Conservation (phyloP, 2,113 vertebrate species). For the Sebastes schlegelii region DNA sequence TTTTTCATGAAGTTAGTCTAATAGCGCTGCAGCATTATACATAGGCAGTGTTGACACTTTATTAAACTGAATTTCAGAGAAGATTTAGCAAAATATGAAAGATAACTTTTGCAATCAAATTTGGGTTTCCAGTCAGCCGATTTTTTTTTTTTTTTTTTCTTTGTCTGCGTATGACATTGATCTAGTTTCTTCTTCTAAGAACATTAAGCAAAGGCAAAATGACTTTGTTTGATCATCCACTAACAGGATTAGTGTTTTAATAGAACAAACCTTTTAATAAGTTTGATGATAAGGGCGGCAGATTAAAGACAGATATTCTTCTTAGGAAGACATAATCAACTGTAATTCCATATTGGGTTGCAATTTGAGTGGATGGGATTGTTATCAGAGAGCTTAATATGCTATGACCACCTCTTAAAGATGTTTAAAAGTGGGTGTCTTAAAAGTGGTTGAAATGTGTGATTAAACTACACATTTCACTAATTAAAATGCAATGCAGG, state of each 20-base stretch:
- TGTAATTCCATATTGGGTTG: constrained; percentile 43
- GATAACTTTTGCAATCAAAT: constrained; percentile 1
- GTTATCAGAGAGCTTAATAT: constrained; percentile 53
- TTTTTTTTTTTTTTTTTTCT: neutral
- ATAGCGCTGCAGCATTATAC: neutral
- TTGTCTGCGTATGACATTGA: constrained; percentile 8
- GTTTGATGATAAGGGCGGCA: constrained; percentile 60
- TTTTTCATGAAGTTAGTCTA: neutral
- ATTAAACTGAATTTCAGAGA: neutral
- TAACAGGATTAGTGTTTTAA: constrained; percentile 72
- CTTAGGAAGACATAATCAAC: constrained; percentile 31
- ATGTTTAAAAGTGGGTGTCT: constrained; percentile 14
- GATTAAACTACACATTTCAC: neutral
- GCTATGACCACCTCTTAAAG: constrained; percentile 34
- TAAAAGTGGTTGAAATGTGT: neutral
- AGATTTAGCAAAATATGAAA: neutral
- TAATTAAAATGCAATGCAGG: neutral
- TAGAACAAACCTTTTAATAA: constrained; percentile 66
- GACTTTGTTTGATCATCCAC: constrained; percentile 64
- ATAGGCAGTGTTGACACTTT: neutral
- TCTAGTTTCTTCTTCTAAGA: constrained; percentile 17
- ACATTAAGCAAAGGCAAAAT: constrained; percentile 28
- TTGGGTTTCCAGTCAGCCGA: constrained; percentile 1
- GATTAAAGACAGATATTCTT: constrained; percentile 58
- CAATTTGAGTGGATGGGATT: constrained; percentile 23